Base-by-base conservation (phyloP, 2,888 invertebrate genomes). In the Agrochola litura region DNA sequence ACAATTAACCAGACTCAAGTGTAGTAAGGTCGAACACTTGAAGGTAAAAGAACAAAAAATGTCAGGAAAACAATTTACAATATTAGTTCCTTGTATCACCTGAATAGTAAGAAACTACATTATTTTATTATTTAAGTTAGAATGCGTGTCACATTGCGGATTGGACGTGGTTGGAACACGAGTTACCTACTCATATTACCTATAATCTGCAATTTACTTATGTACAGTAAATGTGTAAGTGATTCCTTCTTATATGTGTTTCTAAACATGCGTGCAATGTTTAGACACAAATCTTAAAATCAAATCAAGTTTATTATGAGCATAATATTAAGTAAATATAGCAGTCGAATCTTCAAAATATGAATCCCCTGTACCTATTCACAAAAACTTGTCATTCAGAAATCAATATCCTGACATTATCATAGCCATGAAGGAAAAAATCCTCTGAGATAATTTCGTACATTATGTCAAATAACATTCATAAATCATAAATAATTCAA, bases 11-110 rank as follows among this genome's bases (percentile, higher is more conserved):
- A 43, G 12, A 30, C 56, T n/a, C 0, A 43, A 43, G 0, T 16
- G n/a, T 61, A 14, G 30, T 37, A 30, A 61, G 49, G n/a, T 56
- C 49, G 10, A 52, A 30, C 19, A 58, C 19, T 79, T 60, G 43
- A 69, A 70, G 43, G 60, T 37, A 9, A 79, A 22, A 4, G 3
- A 60, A 63, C 37, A 63, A 82, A 68, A 79, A 76, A 64, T 30
- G 1, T 30, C 1, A 56, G 64, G 64, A 69, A 80, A 49, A 65
- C 22, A 0, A 64, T 67, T 78, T 41, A 19, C 25, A 74, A 60
- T 16, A 76, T 16, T 52, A 37, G 25, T 68, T 60, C 43, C 19
- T n/a, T 68, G 43, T 77, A 61, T 22, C 6, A 41, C 10, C 22
- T 16, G 16, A 67, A 76, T n/a, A 19, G 14, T 43, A 43, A 19